These are phyloP conservation scores for Yponomeuta cagnagella DNA, from an alignment of 2,888 invertebrate genomes.

Conservation along the genomic window DNA sequence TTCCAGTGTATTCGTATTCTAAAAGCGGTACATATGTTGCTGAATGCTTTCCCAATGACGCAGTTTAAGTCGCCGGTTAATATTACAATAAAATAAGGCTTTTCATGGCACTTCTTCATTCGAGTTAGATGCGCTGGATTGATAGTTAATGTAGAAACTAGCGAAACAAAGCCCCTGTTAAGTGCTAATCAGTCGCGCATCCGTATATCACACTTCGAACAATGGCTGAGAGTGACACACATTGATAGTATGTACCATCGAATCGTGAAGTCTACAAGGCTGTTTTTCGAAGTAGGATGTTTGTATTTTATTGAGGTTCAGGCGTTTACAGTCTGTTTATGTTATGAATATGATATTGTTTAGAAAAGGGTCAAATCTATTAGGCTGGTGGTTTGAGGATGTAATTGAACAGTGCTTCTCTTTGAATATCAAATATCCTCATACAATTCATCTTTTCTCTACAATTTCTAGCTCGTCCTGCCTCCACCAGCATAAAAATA, in stretches of 20 bases:
- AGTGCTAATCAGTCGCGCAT: conserved; percentile 9
- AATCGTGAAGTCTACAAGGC: conserved; percentile 6
- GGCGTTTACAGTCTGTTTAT: background rate
- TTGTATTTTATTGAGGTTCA: background rate
- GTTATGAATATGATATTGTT: background rate
- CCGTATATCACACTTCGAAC: conserved; percentile 8
- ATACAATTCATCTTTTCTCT: background rate
- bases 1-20: background rate
- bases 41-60: background rate
- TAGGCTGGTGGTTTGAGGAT: background rate
- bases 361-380: background rate
- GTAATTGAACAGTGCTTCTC: background rate
- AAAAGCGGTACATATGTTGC: background rate
- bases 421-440: background rate
- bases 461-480: background rate
- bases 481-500: background rate
- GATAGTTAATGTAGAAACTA: background rate
- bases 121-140: background rate
- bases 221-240: conserved; percentile 9
- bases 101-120: too few relatives aligned
- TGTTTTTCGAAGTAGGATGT: background rate
- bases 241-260: conserved; percentile 2
- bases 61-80: background rate
- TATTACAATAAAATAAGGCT: too few relatives aligned
- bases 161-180: background rate